These are phyloP conservation scores for Latrodectus geometricus DNA, from an alignment of 1,140 invertebrate species.

Conservation along the genomic window DNA sequence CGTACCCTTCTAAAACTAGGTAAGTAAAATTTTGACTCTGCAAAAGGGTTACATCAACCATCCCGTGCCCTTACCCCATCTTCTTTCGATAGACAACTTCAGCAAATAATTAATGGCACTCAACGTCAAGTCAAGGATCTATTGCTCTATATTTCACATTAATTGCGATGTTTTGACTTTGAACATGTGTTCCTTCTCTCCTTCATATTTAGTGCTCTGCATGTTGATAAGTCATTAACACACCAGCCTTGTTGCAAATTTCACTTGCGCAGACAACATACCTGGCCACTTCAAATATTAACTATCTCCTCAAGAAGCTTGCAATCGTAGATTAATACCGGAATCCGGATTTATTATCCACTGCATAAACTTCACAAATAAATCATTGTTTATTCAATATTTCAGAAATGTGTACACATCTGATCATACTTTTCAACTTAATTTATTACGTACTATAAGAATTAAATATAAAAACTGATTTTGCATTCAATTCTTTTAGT, in stretches of 20 bases:
- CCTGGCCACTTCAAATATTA: neutral
- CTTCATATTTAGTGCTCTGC: constrained; percentile 15
- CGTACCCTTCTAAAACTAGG: neutral
- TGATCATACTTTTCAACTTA: too few relatives aligned
- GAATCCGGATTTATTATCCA: too few relatives aligned
- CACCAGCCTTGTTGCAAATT: neutral
- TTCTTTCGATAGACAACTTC: constrained; percentile 15
- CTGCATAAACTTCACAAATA: too few relatives aligned
- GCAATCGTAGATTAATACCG: too few relatives aligned
- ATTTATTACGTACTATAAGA: too few relatives aligned
- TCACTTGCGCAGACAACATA: neutral
- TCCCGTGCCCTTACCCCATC: neutral
- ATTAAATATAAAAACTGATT: too few relatives aligned
- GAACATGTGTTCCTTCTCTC: neutral
- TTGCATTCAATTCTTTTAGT: too few relatives aligned
- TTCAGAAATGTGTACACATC: too few relatives aligned
- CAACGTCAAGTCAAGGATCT: constrained; percentile 11
- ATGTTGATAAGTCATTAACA: constrained; percentile 35
- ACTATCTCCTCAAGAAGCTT: too few relatives aligned
- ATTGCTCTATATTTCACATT: constrained; percentile 4
- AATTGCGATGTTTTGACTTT: constrained; percentile 21
- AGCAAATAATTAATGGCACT: constrained; percentile 21
- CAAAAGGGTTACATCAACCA: neutral
- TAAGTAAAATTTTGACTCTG: neutral
- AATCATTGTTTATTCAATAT: too few relatives aligned